phyloP scores from a whole-genome alignment of 1,140 invertebrate genomes.

The Microplitis demolitor region DNA sequence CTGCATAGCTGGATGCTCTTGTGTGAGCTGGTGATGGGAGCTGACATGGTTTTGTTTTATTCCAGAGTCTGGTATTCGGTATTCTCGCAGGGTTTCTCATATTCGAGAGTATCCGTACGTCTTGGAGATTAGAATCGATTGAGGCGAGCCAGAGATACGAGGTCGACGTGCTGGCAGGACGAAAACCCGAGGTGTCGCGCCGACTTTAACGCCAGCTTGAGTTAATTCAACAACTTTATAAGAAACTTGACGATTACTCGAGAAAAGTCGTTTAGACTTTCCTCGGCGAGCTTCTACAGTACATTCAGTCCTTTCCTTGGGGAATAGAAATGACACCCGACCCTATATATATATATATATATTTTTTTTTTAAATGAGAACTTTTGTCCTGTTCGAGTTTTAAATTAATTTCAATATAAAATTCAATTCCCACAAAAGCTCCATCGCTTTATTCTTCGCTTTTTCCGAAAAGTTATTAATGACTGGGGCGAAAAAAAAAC shows the following conservation, averaged over 20 bases:
- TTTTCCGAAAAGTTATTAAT: too few relatives aligned
- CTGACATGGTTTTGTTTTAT: not conserved
- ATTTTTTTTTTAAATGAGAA: not conserved
- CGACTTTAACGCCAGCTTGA: conserved; percentile 20
- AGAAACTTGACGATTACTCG: conserved; percentile 25
- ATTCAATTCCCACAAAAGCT: not conserved
- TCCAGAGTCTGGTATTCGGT: conserved; percentile 14
- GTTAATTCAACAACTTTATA: conserved; percentile 31
- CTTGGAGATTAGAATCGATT: conserved; percentile 14
- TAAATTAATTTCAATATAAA: not conserved
- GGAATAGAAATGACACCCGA: not conserved
- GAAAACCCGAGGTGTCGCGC: conserved; percentile 18
- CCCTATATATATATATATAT: too few relatives aligned
- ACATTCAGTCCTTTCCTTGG: not conserved
- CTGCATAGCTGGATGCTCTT: too few relatives aligned
- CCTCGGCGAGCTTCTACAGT: not conserved
- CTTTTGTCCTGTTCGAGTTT: not conserved
- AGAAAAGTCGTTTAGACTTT: conserved; percentile 19
- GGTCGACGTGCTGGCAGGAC: conserved; percentile 5
- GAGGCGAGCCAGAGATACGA: conserved; percentile 12
- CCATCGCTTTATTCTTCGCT: too few relatives aligned
- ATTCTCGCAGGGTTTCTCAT: conserved; percentile 22
- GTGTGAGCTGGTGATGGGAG: too few relatives aligned
- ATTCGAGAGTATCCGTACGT: conserved; percentile 11
- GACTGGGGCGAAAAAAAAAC: not conserved